Percentiles rank a stretch among this genome's conserved stretches.
Conservation (phyloP, 2,888 invertebrate species). For the Emmelina monodactyla region DNA sequence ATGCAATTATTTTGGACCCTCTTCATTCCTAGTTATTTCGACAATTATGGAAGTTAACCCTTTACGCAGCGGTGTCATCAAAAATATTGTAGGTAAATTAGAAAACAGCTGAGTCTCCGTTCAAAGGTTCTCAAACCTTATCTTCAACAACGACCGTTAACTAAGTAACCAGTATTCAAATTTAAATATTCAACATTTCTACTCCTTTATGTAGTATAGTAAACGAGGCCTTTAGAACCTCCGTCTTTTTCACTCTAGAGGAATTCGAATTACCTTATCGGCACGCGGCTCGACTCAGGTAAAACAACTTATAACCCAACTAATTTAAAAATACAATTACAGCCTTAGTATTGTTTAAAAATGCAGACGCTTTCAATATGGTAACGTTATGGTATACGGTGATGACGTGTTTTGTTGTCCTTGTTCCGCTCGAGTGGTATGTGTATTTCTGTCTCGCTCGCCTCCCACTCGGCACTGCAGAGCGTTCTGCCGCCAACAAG, state of each 20-base stretch:
- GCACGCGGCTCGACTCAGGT: constrained; percentile 49
- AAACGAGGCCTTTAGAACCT: constrained; percentile 33
- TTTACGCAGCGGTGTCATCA: too few species aligned
- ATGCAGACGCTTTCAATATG: constrained; percentile 29
- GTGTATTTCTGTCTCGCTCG: constrained; percentile 39
- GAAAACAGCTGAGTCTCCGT: too few species aligned
- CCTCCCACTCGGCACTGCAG: constrained; percentile 46
- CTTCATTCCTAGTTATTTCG: too few species aligned
- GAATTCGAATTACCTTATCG: constrained; percentile 61
- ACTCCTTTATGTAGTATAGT: too few species aligned
- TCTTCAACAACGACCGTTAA: constrained; percentile 41
- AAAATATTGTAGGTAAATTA: too few species aligned
- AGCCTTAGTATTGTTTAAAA: not conserved
- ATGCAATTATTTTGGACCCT: too few species aligned
- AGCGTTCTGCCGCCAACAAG: not conserved
- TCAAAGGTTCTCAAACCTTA: too few species aligned
- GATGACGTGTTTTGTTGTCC: constrained; percentile 34
- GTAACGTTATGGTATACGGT: constrained; percentile 43
- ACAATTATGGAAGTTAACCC: too few species aligned
- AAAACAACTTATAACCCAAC: constrained; percentile 45
- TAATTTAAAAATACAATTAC: not conserved
- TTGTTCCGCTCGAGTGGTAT: constrained; percentile 24
- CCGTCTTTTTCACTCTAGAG: constrained; percentile 56
- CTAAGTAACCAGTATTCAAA: constrained; percentile 42
- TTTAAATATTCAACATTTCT: constrained; percentile 44